Evolutionary conservation across 2,888 invertebrate genomes (phyloP).

Genomic region (Trypoxylon attenuatum): DNA sequence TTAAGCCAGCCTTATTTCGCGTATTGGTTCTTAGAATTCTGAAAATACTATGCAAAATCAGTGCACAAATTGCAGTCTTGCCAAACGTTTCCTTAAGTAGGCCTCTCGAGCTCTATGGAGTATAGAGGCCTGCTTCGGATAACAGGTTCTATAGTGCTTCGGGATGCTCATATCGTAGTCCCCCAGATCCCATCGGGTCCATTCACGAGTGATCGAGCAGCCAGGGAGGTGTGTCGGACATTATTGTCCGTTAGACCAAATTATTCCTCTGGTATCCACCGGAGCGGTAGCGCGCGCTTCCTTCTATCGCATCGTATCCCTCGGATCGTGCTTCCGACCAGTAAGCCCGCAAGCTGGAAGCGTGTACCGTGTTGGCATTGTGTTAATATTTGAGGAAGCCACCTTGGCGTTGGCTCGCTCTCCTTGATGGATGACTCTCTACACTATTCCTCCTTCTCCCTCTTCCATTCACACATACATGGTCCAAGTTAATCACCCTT

Average conservation of each 20-base stretch:
- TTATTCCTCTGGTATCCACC: constrained; percentile 2
- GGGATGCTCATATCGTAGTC: no score
- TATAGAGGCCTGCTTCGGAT: no score
- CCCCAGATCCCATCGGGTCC: no score
- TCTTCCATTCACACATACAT: background rate
- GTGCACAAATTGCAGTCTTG: no score
- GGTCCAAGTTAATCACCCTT: constrained; percentile 41
- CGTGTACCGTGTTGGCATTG: constrained; percentile 34
- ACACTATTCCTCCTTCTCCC: constrained; percentile 5
- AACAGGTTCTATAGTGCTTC: no score
- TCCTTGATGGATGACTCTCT: constrained; percentile 30
- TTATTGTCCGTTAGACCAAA: background rate
- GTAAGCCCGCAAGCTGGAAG: constrained; percentile 7
- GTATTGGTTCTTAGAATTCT: no score
- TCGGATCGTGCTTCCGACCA: constrained; percentile 7
- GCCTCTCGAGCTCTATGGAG: no score
- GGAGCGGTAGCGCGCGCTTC: background rate
- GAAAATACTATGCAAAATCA: no score
- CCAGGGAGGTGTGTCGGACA: background rate
- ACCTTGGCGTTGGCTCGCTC: constrained; percentile 22
- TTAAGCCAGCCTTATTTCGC: no score
- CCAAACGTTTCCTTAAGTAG: no score
- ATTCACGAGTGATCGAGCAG: background rate
- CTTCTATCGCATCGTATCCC: constrained; percentile 5
- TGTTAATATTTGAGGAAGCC: constrained; percentile 47